Evolutionary conservation across 2,797 vertebrate species (phyloP), one percentile per base, ranked within the genome.

Genomic region (Tenualosa ilisha): DNA sequence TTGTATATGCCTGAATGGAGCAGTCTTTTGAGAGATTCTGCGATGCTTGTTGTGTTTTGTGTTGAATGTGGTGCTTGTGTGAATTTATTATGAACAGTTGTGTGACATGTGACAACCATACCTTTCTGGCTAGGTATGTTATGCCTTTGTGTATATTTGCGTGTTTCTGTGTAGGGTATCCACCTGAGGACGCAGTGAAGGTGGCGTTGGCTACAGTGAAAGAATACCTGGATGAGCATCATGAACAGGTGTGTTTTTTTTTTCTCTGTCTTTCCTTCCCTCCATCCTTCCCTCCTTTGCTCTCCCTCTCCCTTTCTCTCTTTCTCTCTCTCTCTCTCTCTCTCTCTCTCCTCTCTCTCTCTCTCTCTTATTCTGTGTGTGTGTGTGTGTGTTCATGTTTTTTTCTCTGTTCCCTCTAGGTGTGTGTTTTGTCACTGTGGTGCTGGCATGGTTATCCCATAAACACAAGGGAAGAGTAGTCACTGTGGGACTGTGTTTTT

Each of bases 151-250:
- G 46, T 83, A 13, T 15, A 12, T 79, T 40, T 79, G 72, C 20
- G 6, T 46, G 72, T 75, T 37, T 75, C 31, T 40, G 26, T 89
- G 43, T 87, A 98, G 97, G 97, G 85, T 97, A 98, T 88, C 97
- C 97, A 85, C 95, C 94, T 2, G 96, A 97, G 46, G 92, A 94
- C 12, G 97, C 97, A 0, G 96, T 96, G 0, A 95, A 96, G 0
- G 94, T 96, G 49, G 97, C 96, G 49, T 91, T 97, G 88, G 89
- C 90, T 24, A 91, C 96, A 3, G 94, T 97, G 90, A 95, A 96
- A 88, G 92, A 95, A 86, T 97, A 95, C 95, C 94, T 98, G 90
- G 96, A 97, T 86, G 91, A 96, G 56, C 94, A 97, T 90, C 95
- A 95, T 79, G 94, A 95, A 88, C 95, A 97, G 96, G 97, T 97